Percentiles rank a stretch among this genome's conserved stretches.
Conservation (phyloP, 2,888 invertebrate genomes). For the Chrysopilus asiliformis region DNA sequence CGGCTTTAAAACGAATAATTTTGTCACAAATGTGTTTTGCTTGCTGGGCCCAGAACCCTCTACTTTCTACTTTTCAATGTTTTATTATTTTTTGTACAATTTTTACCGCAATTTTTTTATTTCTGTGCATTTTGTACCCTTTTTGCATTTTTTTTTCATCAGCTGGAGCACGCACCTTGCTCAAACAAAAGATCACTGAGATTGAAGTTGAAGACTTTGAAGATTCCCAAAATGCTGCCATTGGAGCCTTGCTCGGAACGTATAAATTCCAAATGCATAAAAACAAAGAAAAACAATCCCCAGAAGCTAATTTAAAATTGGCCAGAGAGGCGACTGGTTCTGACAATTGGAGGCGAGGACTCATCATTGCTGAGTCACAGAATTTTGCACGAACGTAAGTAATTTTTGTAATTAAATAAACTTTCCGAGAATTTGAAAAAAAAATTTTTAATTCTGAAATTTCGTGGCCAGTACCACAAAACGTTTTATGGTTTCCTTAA, state of each 20-base stretch:
- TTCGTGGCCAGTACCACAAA: too few relatives aligned
- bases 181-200: constrained; percentile 36
- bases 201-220: constrained; percentile 58
- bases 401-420: too few relatives aligned
- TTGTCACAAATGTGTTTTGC: too few relatives aligned
- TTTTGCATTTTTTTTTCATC: not conserved
- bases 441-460: too few relatives aligned
- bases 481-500: not conserved
- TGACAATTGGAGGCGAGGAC: constrained; percentile 52
- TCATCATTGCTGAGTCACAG: constrained; percentile 55
- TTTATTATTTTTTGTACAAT: too few relatives aligned
- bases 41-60: too few relatives aligned
- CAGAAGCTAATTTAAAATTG: constrained; percentile 7
- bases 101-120: not conserved
- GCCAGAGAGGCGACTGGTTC: constrained; percentile 36
- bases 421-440: too few relatives aligned
- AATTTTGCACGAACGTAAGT: constrained; percentile 47
- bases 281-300: constrained; percentile 10
- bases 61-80: too few relatives aligned
- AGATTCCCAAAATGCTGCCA: constrained; percentile 58
- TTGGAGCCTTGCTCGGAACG: constrained; percentile 49
- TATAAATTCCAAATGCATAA: constrained; percentile 43
- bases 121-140: not conserved
- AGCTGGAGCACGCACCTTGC: constrained; percentile 41
- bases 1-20: too few relatives aligned